Conservation (phyloP, 2,797 vertebrate species). For the Anniella stebbinsi region DNA sequence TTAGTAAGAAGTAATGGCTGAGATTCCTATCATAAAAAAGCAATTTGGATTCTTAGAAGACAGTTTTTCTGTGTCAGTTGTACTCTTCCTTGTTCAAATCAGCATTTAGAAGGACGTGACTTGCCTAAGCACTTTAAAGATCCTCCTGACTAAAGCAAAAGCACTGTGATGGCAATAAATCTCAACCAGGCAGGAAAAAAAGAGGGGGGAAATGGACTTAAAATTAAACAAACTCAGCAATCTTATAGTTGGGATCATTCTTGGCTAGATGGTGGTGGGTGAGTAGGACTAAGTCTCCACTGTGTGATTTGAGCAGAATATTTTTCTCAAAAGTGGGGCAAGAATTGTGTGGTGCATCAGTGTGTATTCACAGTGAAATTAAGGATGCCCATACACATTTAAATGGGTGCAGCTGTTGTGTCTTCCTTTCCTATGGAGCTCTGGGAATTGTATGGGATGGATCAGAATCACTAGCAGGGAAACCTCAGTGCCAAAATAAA, state of each 20-base stretch:
- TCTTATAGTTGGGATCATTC: slow-evolving; percentile 20
- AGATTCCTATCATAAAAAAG: slow-evolving; percentile 18
- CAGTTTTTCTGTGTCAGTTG: slow-evolving; percentile 28
- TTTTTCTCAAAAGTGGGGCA: neutral
- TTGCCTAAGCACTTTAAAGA: slow-evolving; percentile 54
- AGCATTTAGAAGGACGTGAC: slow-evolving; percentile 46
- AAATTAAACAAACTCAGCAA: slow-evolving; percentile 34
- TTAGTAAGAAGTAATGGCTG: slow-evolving; percentile 40
- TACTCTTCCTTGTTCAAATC: slow-evolving; percentile 47
- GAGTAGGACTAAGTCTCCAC: neutral
- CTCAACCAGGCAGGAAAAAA: slow-evolving; percentile 22
- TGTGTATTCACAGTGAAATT: neutral
- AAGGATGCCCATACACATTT: neutral
- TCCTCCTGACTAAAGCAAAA: neutral
- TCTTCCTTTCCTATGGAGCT: neutral
- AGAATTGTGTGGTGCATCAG: neutral
- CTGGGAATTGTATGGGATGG: neutral
- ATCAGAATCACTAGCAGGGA: neutral
- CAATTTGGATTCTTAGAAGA: slow-evolving; percentile 30
- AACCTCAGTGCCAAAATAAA: neutral
- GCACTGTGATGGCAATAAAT: slow-evolving; percentile 42
- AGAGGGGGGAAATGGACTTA: neutral
- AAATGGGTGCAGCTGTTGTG: neutral
- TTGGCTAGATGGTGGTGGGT: neutral
- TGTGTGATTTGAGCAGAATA: neutral